Conservation (phyloP, 2,888 invertebrate genomes). For the Stenoptilia bipunctidactyla region DNA sequence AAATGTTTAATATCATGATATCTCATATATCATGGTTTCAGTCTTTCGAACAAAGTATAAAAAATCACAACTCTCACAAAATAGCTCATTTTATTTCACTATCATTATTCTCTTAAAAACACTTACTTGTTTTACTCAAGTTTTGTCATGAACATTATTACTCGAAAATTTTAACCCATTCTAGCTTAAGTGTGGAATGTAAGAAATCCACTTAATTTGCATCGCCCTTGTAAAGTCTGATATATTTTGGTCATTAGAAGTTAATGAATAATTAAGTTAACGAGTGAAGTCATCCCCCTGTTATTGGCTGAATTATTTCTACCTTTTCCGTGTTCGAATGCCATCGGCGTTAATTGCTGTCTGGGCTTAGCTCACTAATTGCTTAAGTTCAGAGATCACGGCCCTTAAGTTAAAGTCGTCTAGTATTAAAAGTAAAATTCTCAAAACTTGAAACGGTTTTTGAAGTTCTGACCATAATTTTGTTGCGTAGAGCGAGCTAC, state of each 20-base stretch:
- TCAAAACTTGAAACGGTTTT: slow-evolving; percentile 37
- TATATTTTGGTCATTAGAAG: slow-evolving; percentile 54
- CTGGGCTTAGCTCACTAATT: slow-evolving; percentile 65
- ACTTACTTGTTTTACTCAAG: too few species aligned
- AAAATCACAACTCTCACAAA: too few species aligned
- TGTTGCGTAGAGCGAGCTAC: slow-evolving; percentile 14
- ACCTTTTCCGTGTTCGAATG: slow-evolving; percentile 61
- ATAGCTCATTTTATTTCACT: too few species aligned
- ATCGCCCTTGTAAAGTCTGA: slow-evolving; percentile 17
- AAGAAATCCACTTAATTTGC: neutral
- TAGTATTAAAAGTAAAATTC: slow-evolving; percentile 57
- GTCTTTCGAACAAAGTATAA: too few species aligned
- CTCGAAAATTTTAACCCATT: too few species aligned
- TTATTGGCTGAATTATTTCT: slow-evolving; percentile 65
- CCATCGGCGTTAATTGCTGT: slow-evolving; percentile 66
- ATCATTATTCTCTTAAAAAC: too few species aligned
- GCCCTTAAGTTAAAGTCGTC: slow-evolving; percentile 54
- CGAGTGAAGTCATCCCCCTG: slow-evolving; percentile 43
- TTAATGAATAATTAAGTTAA: slow-evolving; percentile 63
- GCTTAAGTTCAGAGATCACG: slow-evolving; percentile 66
- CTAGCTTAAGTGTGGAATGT: neutral
- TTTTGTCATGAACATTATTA: too few species aligned
- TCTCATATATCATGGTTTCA: too few species aligned
- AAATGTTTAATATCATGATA: too few species aligned
- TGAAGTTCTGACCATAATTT: slow-evolving; percentile 51